Base-by-base conservation (phyloP, 2,797 vertebrate genomes). In the Sitta carolinensis region DNA sequence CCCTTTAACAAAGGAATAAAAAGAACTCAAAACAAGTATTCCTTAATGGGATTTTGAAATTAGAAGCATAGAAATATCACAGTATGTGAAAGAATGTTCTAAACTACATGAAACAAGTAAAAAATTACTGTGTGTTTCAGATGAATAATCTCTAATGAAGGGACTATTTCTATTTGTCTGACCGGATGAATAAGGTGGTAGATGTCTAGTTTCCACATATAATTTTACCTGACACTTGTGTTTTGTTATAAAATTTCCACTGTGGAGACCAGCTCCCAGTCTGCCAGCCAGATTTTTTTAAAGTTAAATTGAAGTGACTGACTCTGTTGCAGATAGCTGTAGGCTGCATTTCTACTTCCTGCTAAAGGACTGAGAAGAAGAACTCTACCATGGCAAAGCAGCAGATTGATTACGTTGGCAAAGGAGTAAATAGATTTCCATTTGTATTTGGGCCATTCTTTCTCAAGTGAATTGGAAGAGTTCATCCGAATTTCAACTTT, bases 271-370 rank as follows among this genome's bases (percentile, higher is more conserved):
- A 89, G 82, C 52, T 96, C 85, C 73, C 79, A 57, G 36, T 83
- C 94, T 84, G 86, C 92, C 95, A 95, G 92, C 2, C 48, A 94
- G 94, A 94, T 93, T 90, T 94, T 96, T 96, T 93, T 91, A 32
- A 95, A 84, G 73, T 84, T 96, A 95, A 96, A 70, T 81, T 95
- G 95, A 96, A 97, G 92, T 96, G 96, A 96, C 82, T 92, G 68
- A 63, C 55, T 84, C 26, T 52, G n/a, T 54, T 92, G 75, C 66
- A 79, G 72, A 88, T 87, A 61, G 90, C 94, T 96, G 68, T 73
- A 93, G 94, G 90, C 87, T 95, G 75, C 15, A 7, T 89, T 96
- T 90, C 87, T 89, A 34, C 90, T 90, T 90, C 78, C 66, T 87
- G 34, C 62, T 70, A 48, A 38, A 76, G 40, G 48, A 59, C 83